Base-by-base conservation (phyloP, 2,113 vertebrate species). In the Oncorhynchus masou region DNA sequence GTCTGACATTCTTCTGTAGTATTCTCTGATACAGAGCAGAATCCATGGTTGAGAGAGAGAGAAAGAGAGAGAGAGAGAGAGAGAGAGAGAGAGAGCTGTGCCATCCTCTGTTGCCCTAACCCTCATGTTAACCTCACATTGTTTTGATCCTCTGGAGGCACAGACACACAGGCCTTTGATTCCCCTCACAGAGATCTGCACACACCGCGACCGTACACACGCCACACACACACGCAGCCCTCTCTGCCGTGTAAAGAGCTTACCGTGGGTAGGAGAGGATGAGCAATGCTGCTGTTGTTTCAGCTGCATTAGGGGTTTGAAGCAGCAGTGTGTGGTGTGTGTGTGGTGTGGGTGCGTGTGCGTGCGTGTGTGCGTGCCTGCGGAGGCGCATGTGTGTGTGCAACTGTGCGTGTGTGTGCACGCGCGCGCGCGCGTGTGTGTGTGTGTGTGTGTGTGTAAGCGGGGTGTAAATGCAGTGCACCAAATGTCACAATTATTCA, bases 251-350 rank as follows among this genome's bases (percentile, higher is more conserved):
- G 83, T 89, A 90, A 91, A 79, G 81, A 78, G 89, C 83, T 91
- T 91, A 91, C 81, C 82, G 75, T 60, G 86, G 84, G 92, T 92
- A 80, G 92, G 92, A 90, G 87, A 85, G 88, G 90, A 91, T 90
- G 80, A 90, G 86, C 82, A 76, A 80, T 82, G 70, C 75, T 79
- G 84, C 83, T 81, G 81, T 85, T 85, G 89, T 87, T 87, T 86
- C 86, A 84, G 83, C 88, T 88, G 81, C 81, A 73, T 82, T 68
- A 68, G 71, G 75, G 79, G 87, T 89, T 87, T 83, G 77, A 84
- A 87, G 88, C 87, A 84, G 82, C 84, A 82, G 84, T 81, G 84
- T 67, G 49, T 68, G 45, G 39, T 75, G 34, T 25, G 31, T 49
- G 31, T 49, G 34, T 68, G 75, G 83, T 74, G 64, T 27, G 20